Percentiles rank a stretch among this genome's conserved stretches.
Evolutionary conservation across 2,888 invertebrate species (phyloP).

Genomic region (Merodon equestris): DNA sequence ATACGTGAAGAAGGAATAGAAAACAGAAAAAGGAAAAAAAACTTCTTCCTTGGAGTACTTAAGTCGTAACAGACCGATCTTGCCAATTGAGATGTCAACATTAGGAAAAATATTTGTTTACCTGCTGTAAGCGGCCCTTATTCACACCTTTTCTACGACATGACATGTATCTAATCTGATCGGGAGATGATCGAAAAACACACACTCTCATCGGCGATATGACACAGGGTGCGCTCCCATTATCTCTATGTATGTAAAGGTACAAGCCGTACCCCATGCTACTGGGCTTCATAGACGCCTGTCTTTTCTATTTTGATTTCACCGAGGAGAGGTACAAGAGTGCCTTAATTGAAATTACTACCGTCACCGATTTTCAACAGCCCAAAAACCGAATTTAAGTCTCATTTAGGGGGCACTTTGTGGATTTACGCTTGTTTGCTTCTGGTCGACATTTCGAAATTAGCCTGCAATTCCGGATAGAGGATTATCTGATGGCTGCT

Average conservation of each 20-base stretch:
- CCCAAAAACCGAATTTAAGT: slow-evolving; percentile 79
- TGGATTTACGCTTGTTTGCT: slow-evolving; percentile 76
- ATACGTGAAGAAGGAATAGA: too few relatives aligned
- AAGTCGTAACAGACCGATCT: slow-evolving; percentile 60
- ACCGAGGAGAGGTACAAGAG: slow-evolving; percentile 66
- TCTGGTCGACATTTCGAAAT: slow-evolving; percentile 61
- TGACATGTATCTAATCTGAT: slow-evolving; percentile 64
- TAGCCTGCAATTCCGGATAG: slow-evolving; percentile 56
- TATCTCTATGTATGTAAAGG: slow-evolving; percentile 47
- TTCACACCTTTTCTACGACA: slow-evolving; percentile 62
- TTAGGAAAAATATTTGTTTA: slow-evolving; percentile 70
- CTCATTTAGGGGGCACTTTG: slow-evolving; percentile 79
- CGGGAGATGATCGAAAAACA: slow-evolving; percentile 55
- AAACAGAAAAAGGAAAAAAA: background rate
- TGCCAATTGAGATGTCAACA: slow-evolving; percentile 69
- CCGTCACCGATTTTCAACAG: slow-evolving; percentile 70
- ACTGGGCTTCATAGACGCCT: slow-evolving; percentile 23
- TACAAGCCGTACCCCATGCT: slow-evolving; percentile 30
- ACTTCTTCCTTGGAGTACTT: slow-evolving; percentile 35
- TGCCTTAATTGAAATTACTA: slow-evolving; percentile 77
- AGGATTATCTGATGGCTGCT: slow-evolving; percentile 49
- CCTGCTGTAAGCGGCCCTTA: slow-evolving; percentile 64
- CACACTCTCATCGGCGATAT: slow-evolving; percentile 35
- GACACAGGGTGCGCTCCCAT: slow-evolving; percentile 47
- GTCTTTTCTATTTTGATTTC: slow-evolving; percentile 36